These are phyloP conservation scores for Mesodorylaimus sp. DNA, from an alignment of 2,888 invertebrate species.

Conservation along the genomic window DNA sequence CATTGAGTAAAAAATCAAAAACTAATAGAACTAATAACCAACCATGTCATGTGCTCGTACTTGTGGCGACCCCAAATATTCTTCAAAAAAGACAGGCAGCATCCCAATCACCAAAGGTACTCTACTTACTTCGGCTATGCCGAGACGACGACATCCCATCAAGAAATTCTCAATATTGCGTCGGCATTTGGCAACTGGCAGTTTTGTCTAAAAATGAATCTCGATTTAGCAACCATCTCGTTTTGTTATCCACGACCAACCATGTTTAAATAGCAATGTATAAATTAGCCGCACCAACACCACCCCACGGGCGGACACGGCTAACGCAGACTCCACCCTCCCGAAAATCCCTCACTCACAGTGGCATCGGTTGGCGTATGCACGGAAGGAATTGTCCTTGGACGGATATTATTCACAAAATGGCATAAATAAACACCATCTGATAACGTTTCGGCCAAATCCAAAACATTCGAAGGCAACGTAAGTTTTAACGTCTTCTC, in stretches of 20 bases:
- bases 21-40: too few species aligned
- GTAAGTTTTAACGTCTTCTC: constrained; percentile 73
- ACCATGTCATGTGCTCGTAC: too few species aligned
- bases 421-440: constrained; percentile 88
- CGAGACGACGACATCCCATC: constrained; percentile 77
- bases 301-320: too few species aligned
- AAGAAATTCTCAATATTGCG: constrained; percentile 86
- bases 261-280: too few species aligned
- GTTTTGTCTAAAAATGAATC: constrained; percentile 71
- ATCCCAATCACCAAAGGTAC: constrained; percentile 5
- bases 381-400: constrained; percentile 73
- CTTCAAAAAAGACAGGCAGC: too few species aligned
- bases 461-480: constrained; percentile 56
- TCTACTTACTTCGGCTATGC: constrained; percentile 69
- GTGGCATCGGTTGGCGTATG: constrained; percentile 52
- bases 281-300: too few species aligned
- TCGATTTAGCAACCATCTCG: too few species aligned
- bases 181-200: constrained; percentile 81
- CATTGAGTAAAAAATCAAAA: too few species aligned
- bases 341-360: too few species aligned
- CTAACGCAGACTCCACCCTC: too few species aligned
- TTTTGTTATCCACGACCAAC: too few species aligned
- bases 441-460: constrained; percentile 49
- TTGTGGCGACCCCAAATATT: too few species aligned
- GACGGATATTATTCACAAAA: constrained; percentile 74